Evolutionary conservation across 1,140 invertebrate species (phyloP), one percentile per base, ranked within the genome.

Genomic region (Yoshiicerus persimilis): DNA sequence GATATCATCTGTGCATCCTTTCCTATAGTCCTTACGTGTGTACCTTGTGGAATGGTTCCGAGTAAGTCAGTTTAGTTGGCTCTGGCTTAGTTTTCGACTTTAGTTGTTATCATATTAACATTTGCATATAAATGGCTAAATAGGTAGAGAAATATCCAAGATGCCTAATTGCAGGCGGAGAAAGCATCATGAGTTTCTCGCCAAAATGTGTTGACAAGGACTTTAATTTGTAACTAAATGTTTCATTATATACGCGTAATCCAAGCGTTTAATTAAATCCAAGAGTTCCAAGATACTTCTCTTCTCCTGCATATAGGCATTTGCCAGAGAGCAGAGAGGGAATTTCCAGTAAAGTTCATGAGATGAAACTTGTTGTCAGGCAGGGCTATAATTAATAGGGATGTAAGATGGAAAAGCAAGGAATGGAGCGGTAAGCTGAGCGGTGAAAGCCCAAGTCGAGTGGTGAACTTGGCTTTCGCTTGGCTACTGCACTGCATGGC

Each of bases 181-280:
- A 80, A 80, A 80, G 75, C 75, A 80, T 80, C 75, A 80, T 80
- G 75, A 80, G 13, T 80, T 80, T 80, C 75, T 80, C 75, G 32
- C 75, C 75, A 80, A 80, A 80, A 80, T 80, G 75, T 80, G 75
- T 80, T 80, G 75, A 80, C 75, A 80, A 80, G 75, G 75, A 80
- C 75, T 80, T 80, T 80, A 80, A 80, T 80, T 80, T 80, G 75
- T 80, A 80, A 80, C 75, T 80, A 80, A 80, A 80, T 80, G 75
- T 80, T 80, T 80, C 75, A 80, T 80, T 80, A 80, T 80, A 38
- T 80, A 80, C 75, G 75, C 75, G 32, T 80, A 80, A 80, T 80
- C 75, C 75, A 80, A 80, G 75, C 75, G 75, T 80, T 80, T 80
- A 80, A 80, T 80, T 80, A 80, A 80, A 80, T 80, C 75, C 75